phyloP scores from a whole-genome alignment of 2,797 vertebrate genomes.

The Alcedo quadribrachys region DNA sequence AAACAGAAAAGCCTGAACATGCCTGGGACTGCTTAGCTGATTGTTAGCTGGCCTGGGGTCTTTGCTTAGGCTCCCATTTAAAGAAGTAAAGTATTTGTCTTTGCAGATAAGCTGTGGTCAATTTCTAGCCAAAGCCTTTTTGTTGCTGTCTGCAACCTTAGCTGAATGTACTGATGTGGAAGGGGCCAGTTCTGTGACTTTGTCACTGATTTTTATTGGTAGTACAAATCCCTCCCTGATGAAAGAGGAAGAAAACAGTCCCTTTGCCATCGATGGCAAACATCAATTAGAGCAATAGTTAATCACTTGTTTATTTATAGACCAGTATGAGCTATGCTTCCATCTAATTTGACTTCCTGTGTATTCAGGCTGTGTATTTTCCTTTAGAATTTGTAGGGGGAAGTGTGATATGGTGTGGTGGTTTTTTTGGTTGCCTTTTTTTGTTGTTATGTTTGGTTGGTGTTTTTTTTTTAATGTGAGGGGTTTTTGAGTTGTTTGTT shows the following conservation, averaged over 20 bases:
- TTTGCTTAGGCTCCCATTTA: not conserved
- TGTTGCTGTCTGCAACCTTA: not conserved
- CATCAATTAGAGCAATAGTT: conserved; percentile 14
- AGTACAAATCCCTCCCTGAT: not conserved
- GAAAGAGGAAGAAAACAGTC: not conserved
- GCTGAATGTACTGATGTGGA: not conserved
- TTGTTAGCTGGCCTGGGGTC: not conserved
- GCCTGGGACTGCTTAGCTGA: not conserved
- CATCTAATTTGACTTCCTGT: conserved; percentile 17
- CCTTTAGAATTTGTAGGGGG: not conserved
- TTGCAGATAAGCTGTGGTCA: not conserved
- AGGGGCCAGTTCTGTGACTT: not conserved
- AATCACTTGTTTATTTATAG: conserved; percentile 27
- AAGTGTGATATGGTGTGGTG: not conserved
- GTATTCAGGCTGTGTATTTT: not conserved
- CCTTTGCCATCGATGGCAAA: not conserved
- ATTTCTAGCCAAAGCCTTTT: not conserved
- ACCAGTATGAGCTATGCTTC: not conserved
- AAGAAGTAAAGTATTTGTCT: not conserved
- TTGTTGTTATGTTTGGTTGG: no score
- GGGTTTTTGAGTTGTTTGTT: no score
- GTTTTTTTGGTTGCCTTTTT: not conserved
- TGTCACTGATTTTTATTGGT: not conserved
- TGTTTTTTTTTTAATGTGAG: no score
- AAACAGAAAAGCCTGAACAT: not conserved